Evolutionary conservation across 2,888 invertebrate species (phyloP).

Genomic region (Drosophila phalerata): DNA sequence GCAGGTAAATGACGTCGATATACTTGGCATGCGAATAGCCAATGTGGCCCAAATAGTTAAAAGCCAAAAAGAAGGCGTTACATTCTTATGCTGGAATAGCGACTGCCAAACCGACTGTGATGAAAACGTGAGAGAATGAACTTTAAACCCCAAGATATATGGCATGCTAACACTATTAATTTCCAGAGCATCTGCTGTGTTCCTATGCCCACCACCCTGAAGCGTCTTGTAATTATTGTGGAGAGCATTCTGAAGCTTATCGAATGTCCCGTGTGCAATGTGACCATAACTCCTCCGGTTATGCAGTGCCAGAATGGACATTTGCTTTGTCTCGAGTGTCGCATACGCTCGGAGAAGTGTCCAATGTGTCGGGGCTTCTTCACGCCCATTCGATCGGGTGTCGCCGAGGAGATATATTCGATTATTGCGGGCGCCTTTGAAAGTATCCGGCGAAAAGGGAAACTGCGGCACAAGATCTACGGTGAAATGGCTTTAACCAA

Average conservation of each 20-base stretch:
- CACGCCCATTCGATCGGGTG: slow-evolving; percentile 86
- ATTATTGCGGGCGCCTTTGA: slow-evolving; percentile 86
- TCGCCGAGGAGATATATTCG: slow-evolving; percentile 87
- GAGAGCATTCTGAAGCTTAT: slow-evolving; percentile 86
- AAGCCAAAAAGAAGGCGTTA: slow-evolving; percentile 84
- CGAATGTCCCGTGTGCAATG: slow-evolving; percentile 89
- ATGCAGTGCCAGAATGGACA: slow-evolving; percentile 90
- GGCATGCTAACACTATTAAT: not conserved
- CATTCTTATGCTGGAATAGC: slow-evolving; percentile 86
- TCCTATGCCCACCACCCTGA: slow-evolving; percentile 87
- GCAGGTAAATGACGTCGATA: slow-evolving; percentile 87
- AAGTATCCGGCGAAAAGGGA: slow-evolving; percentile 84
- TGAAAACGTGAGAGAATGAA: slow-evolving; percentile 60
- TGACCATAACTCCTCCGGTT: slow-evolving; percentile 88
- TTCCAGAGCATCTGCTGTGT: slow-evolving; percentile 86
- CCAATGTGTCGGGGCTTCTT: slow-evolving; percentile 88
- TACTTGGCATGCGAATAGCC: slow-evolving; percentile 86
- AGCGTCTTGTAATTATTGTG: slow-evolving; percentile 86
- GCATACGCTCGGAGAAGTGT: slow-evolving; percentile 87
- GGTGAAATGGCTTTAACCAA: slow-evolving; percentile 77
- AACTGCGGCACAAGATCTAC: slow-evolving; percentile 86
- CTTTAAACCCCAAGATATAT: not conserved
- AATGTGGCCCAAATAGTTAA: slow-evolving; percentile 87
- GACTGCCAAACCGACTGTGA: slow-evolving; percentile 86
- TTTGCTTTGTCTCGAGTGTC: slow-evolving; percentile 88